Conservation (phyloP, 2,797 vertebrate species). For the Uromys caudimaculatus region DNA sequence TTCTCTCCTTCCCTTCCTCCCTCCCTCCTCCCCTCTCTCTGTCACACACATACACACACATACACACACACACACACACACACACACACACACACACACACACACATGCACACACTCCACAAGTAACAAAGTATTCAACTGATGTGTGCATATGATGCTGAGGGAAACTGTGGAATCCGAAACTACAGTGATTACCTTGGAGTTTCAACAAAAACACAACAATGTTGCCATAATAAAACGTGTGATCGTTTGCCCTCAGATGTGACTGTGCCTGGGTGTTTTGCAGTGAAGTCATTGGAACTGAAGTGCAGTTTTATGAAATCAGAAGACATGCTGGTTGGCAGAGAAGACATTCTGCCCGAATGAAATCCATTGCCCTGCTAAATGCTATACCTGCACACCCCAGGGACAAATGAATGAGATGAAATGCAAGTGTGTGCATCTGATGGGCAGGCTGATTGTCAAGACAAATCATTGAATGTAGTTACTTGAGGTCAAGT, state of each 20-base stretch:
- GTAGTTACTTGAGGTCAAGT: not conserved
- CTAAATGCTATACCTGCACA: not conserved
- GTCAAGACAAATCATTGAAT: constrained; percentile 1
- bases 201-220: constrained; percentile 47
- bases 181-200: constrained; percentile 43
- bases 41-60: not conserved
- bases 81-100: not conserved
- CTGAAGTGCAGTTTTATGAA: not conserved
- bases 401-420: not conserved
- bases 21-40: not conserved
- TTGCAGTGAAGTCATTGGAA: not conserved
- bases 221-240: not conserved
- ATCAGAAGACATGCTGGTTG: not conserved
- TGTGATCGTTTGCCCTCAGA: not conserved
- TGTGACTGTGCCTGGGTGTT: not conserved
- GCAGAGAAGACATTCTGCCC: not conserved
- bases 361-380: not conserved
- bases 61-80: not conserved
- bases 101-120: not conserved
- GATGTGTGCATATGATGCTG: not conserved
- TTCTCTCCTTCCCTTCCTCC: rapidly evolving
- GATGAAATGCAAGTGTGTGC: not conserved
- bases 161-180: not conserved
- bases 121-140: not conserved
- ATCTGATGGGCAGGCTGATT: not conserved